Evolutionary conservation across 2,888 invertebrate genomes (phyloP), one percentile per base, ranked within the genome.

Genomic region (Metallyticus violacea): DNA sequence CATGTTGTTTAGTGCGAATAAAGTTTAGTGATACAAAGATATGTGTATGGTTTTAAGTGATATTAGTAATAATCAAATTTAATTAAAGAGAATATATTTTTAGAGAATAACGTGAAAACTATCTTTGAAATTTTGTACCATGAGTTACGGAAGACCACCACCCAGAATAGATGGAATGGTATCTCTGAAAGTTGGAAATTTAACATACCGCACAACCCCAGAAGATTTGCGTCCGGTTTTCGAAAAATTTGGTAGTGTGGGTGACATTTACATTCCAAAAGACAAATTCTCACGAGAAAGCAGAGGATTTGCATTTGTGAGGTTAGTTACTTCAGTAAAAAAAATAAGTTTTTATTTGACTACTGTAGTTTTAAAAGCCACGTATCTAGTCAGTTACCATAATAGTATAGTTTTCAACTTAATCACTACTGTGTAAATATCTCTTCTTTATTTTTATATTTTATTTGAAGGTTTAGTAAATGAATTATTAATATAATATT

Each of bases 241-340:
- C 91, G 98, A 98, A 91, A 95, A 98, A 92, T 99, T 99, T 92
- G 99, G 99, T 82, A 99, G 99, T 92, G 99, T 99, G 88, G 99
- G 99, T 85, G 99, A 99, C 93, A 98, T 99, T 91, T 99, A 99
- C 93, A 99, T 99, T 92, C 99, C 99, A 26, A 94, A 98, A 90
- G 99, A 99, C 92, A 95, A 99, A 87, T 95, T 94, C 92, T 98
- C 98, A n/a, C 94, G 98, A 89, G 99, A 99, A 93, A 99, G 98
- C 91, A 94, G 99, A 90, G 99, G 99, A 87, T 99, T 99, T 91
- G 99, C 99, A 30, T 99, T 99, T 92, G 99, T 99, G 88, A 96
- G 99, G 97, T 97, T 93, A 93, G 93, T 90, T 77, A 26, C 26
- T 79, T 29, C 40, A 62, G 9, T 62, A 27, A 79, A 79, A 79